Base-by-base conservation (phyloP, 2,797 vertebrate species). In the Microctenopoma lineatum region DNA sequence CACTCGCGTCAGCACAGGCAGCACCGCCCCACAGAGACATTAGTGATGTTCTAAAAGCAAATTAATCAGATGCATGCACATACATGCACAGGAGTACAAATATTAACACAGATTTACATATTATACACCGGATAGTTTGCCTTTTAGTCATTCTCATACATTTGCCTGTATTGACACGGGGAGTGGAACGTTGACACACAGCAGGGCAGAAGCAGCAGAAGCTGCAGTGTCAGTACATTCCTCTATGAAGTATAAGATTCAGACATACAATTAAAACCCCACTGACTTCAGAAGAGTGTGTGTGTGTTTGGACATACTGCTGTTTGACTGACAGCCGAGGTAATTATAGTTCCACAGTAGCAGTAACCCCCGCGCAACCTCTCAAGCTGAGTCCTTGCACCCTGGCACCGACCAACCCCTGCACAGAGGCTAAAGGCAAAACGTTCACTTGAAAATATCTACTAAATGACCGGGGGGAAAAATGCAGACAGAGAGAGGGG, bases 341-440 rank as follows among this genome's bases (percentile, higher is more conserved):
- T 91, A 90, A 92, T 91, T 90, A 91, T 89, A 80, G 79, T 84
- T 84, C 73, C 78, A 74, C 70, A 69, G 87, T 88, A 78, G 83
- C 75, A 79, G 79, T 89, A 87, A 89, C 86, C 87, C 78, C 65
- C 16, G 29, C 15, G 7, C 81, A 87, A 90, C 88, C 90, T 86
- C 75, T 74, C 80, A 68, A 77, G 71, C 75, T 69, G 81, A 87
- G 81, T 82, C 76, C 74, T 85, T 62, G 44, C 86, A 80, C 83
- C 79, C 59, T 6, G 13, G 66, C 75, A 61, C 64, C 70, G 81
- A 77, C 68, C 66, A 80, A 83, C 73, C 70, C 67, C 64, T 34
- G 64, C 79, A 42, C 26, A n/a, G 47, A 57, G 68, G 64, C 77
- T 52, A 78, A 78, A 73, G 67, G 73, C 82, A 71, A 85, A 79